Percentiles rank a stretch among this genome's conserved stretches.
Conservation (phyloP, 2,797 vertebrate genomes). For the Hylomyscus alleni region DNA sequence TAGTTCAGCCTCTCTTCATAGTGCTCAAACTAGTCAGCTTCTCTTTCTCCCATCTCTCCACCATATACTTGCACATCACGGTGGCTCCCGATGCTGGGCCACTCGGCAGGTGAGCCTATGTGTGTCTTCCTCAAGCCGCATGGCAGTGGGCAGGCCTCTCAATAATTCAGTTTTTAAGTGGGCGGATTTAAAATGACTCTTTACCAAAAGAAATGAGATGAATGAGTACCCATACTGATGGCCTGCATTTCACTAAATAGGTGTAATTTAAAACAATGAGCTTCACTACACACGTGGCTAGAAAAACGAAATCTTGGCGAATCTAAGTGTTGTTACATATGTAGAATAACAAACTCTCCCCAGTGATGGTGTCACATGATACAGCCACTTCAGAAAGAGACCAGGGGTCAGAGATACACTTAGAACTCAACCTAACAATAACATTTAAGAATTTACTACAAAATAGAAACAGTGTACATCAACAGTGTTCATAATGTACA, state of each 20-base stretch:
- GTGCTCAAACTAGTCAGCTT: not conserved
- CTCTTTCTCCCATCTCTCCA: not conserved
- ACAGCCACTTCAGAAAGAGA: not conserved
- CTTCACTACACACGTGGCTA: not conserved
- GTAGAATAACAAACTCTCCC: not conserved
- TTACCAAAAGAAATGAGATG: not conserved
- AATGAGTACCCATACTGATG: not conserved
- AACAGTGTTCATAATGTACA: not conserved
- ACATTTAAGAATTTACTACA: not conserved
- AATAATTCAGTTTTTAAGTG: not conserved
- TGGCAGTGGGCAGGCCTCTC: not conserved
- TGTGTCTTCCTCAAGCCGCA: not conserved
- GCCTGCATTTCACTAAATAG: not conserved
- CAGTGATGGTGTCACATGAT: not conserved
- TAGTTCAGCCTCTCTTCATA: not conserved
- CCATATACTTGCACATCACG: not conserved
- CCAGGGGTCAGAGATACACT: not conserved
- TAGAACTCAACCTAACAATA: not conserved
- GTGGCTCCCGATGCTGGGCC: not conserved
- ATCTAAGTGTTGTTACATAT: not conserved
- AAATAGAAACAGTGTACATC: not conserved
- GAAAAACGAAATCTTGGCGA: not conserved
- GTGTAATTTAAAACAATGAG: not conserved
- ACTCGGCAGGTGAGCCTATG: not conserved
- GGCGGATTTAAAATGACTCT: constrained; percentile 18